phyloP scores from a whole-genome alignment of 35 echinoderm and acorn worm species.

The Nesometra sesokonis region DNA sequence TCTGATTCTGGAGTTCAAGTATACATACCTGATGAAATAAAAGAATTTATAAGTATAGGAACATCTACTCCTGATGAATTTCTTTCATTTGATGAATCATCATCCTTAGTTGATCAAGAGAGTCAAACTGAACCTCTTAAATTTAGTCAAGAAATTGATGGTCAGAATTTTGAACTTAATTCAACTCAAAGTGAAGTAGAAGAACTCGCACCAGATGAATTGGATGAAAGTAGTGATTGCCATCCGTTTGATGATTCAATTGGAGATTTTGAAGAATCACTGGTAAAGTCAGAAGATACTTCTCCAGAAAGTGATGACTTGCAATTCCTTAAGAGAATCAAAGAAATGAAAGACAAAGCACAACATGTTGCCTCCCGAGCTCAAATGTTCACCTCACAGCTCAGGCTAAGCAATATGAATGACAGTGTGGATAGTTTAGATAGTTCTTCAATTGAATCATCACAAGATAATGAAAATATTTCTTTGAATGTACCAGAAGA shows the following conservation, averaged over 20 bases:
- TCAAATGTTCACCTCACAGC: not conserved
- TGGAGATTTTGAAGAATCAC: not conserved
- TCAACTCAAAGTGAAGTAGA: not conserved
- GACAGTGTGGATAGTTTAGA: not conserved
- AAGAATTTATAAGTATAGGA: not conserved
- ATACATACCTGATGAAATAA: not conserved
- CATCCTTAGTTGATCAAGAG: not conserved
- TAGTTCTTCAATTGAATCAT: not conserved
- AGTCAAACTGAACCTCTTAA: not conserved
- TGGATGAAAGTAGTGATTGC: not conserved
- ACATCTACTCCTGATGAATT: not conserved
- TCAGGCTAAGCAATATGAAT: not conserved
- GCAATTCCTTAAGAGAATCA: not conserved
- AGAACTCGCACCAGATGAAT: not conserved
- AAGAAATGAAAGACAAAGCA: not conserved
- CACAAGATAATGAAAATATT: not conserved
- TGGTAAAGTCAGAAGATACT: not conserved
- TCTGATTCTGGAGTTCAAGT: not conserved
- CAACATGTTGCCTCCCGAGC: not conserved
- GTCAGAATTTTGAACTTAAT: not conserved
- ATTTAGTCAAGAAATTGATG: not conserved
- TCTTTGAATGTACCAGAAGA: not conserved
- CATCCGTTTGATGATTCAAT: not conserved
- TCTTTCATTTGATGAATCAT: not conserved
- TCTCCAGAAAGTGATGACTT: not conserved